Conservation (phyloP, 2,888 invertebrate species). For the Melinopterus prodromus region DNA sequence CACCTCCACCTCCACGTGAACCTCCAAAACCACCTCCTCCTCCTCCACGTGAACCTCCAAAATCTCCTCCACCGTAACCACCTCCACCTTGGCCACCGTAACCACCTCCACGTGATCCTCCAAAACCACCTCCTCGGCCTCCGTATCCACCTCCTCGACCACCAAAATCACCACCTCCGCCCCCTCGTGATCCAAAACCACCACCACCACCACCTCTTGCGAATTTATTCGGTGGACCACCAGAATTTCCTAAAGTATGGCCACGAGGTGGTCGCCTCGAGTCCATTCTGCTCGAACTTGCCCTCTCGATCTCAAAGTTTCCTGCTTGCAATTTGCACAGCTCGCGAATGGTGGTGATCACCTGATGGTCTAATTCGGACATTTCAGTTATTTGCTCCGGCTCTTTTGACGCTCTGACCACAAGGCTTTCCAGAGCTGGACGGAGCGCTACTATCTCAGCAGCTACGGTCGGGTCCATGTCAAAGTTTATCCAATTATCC, state of each 20-base stretch:
- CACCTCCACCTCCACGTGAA: neutral
- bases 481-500: constrained; percentile 94
- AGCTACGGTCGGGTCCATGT: constrained; percentile 82
- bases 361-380: constrained; percentile 70
- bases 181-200: constrained; percentile 41
- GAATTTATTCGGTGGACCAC: constrained; percentile 59
- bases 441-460: constrained; percentile 85
- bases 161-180: constrained; percentile 40
- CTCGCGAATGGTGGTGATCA: constrained; percentile 74
- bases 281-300: constrained; percentile 63
- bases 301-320: constrained; percentile 71
- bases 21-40: constrained; percentile 15
- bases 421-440: constrained; percentile 87
- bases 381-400: constrained; percentile 80
- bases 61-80: constrained; percentile 21
- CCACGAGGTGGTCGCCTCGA: constrained; percentile 64
- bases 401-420: constrained; percentile 79
- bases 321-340: constrained; percentile 83
- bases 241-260: constrained; percentile 55
- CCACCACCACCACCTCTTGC: constrained; percentile 50
- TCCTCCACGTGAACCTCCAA: neutral
- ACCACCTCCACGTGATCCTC: constrained; percentile 20
- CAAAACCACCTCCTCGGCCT: constrained; percentile 24
- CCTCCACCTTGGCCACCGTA: constrained; percentile 27
- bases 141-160: constrained; percentile 41